Base-by-base conservation (phyloP, 2,888 invertebrate species). In the Minunthozetes semirufus region DNA sequence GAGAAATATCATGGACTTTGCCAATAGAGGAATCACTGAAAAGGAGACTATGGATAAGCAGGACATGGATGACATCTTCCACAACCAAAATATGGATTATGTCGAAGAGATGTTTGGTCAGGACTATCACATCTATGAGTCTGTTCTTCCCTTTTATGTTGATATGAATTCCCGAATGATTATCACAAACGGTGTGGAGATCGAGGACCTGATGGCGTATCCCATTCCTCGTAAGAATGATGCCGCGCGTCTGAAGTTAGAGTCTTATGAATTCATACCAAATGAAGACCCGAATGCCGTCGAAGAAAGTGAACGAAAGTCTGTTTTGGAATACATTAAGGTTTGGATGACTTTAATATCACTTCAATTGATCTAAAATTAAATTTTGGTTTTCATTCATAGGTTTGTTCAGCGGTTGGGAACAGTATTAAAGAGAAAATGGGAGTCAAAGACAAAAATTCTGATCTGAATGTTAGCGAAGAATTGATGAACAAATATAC, bases 391-490 rank as follows among this genome's bases (percentile, higher is more conserved):
- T 42, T 11, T 42, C 8, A 42, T 25, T 59, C 3, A 13, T 59
- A 66, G 63, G 63, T 66, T 1, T 66, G 63, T 38, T 66, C 63
- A 38, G 1, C 38, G 1, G 1, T 66, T n/a, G 38, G 9, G 11
- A 66, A 38, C 19, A 66, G 38, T 38, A 66, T 66, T 22, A 66
- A 33, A 15, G 17, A 61, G 0, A 1, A 15, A 9, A 6, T 61
- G 3, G 27, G 15, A 38, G 0, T n/a, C 1, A 27, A 38, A 33
- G 17, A 19, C 5, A 93, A 91, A 79, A 98, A 98, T 85, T 27
- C 33, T 38, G n/a, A 66, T 11, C 0, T 38, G 17, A 19, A 66
- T 15, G 1, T 66, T 5, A 66, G 6, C 38, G 63, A 66, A n/a
- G 38, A 66, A 33, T 66, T 66, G 38, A 33, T 66, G 13, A 38